Conservation (phyloP, 2,888 invertebrate genomes). For the Idaea dimidiata region DNA sequence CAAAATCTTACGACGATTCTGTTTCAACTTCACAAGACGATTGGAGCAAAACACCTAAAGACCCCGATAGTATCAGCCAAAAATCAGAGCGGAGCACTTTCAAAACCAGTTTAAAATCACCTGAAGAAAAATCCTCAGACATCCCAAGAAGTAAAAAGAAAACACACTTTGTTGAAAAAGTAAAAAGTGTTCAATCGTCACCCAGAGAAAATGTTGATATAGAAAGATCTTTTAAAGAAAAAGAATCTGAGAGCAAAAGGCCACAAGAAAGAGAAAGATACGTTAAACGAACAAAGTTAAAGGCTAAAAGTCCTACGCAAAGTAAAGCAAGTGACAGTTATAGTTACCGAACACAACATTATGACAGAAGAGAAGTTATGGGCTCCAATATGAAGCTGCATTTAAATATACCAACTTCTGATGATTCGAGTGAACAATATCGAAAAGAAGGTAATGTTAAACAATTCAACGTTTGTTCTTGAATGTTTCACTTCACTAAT, state of each 20-base stretch:
- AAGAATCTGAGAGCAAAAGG: constrained; percentile 61
- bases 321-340: constrained; percentile 60
- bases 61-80: constrained; percentile 50
- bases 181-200: constrained; percentile 66
- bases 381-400: constrained; percentile 77
- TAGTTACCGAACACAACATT: constrained; percentile 61
- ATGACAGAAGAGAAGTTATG: constrained; percentile 75
- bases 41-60: constrained; percentile 64
- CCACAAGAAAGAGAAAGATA: constrained; percentile 71
- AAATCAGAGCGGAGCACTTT: constrained; percentile 55
- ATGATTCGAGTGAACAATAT: constrained; percentile 82
- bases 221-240: constrained; percentile 67
- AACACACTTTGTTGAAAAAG: constrained; percentile 73
- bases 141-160: constrained; percentile 60
- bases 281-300: constrained; percentile 72
- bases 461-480: background rate
- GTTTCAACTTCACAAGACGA: constrained; percentile 76
- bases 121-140: constrained; percentile 65
- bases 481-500: background rate
- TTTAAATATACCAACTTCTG: constrained; percentile 81
- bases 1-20: constrained; percentile 80
- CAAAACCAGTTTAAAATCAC: constrained; percentile 59
- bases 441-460: constrained; percentile 62
- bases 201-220: constrained; percentile 64
- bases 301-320: constrained; percentile 75